A percentile compares a stretch with the other conserved stretches of the same genome.
Evolutionary conservation across 2,113 vertebrate genomes (phyloP).

Genomic region (Macquaria australasica): DNA sequence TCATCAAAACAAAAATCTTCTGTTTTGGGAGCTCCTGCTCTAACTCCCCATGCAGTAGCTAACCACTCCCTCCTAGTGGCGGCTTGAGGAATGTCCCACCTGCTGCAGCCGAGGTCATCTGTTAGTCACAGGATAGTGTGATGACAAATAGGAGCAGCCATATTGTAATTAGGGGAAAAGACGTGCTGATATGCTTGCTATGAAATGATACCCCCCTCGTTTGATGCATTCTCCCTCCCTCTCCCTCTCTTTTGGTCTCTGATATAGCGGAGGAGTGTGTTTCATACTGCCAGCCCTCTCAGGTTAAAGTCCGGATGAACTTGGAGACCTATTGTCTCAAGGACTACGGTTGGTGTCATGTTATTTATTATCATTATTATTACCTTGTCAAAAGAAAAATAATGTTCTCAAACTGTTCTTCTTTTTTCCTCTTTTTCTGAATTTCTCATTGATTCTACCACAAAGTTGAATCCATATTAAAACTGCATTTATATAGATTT

Average conservation of each 20-base stretch:
- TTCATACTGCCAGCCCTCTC: slow-evolving; percentile 88
- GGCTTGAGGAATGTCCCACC: slow-evolving; percentile 58
- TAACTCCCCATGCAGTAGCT: not conserved
- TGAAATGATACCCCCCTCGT: slow-evolving; percentile 68
- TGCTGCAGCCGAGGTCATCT: slow-evolving; percentile 71
- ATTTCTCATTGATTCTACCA: not conserved
- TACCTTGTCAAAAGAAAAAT: not conserved
- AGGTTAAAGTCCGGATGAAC: slow-evolving; percentile 89
- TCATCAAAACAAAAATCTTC: slow-evolving; percentile 8
- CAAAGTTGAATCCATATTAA: not conserved
- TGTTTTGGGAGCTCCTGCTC: not conserved
- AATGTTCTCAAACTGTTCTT: not conserved
- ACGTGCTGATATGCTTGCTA: slow-evolving; percentile 72
- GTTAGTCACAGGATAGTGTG: slow-evolving; percentile 79
- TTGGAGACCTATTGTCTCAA: slow-evolving; percentile 90
- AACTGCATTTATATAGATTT: not conserved
- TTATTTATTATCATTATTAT: not conserved
- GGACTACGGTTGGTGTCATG: slow-evolving; percentile 85
- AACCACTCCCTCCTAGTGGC: slow-evolving; percentile 74
- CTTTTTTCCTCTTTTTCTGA: not conserved
- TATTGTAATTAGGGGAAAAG: slow-evolving; percentile 79
- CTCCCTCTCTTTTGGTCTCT: slow-evolving; percentile 22
- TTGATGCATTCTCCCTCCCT: slow-evolving; percentile 35
- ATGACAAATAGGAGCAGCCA: slow-evolving; percentile 80
- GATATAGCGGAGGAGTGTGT: slow-evolving; percentile 88